Conservation (phyloP, 2,888 invertebrate genomes). For the Euzophera pinguis region DNA sequence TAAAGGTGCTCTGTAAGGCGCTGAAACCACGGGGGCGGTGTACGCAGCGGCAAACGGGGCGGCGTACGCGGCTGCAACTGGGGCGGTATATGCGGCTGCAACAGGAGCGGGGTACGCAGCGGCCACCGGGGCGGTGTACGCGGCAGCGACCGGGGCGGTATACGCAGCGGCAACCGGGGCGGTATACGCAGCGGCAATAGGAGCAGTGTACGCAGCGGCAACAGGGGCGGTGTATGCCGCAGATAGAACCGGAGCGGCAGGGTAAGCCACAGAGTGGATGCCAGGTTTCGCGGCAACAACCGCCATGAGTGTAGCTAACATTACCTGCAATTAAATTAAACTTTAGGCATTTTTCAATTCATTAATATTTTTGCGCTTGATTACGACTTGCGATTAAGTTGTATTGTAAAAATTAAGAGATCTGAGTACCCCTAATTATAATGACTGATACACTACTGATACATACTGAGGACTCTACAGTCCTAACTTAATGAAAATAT, state of each 20-base stretch:
- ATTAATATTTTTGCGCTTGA: too few species aligned
- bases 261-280: slow-evolving; percentile 46
- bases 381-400: too few species aligned
- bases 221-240: slow-evolving; percentile 50
- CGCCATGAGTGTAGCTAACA: slow-evolving; percentile 57
- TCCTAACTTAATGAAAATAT: too few species aligned
- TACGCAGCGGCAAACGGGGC: slow-evolving; percentile 29
- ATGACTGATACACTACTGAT: too few species aligned
- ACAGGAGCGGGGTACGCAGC: slow-evolving; percentile 33
- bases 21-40: slow-evolving; percentile 16
- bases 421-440: too few species aligned
- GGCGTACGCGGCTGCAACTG: slow-evolving; percentile 27
- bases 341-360: too few species aligned
- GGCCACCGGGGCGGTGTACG: slow-evolving; percentile 31
- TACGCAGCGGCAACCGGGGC: slow-evolving; percentile 37
- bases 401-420: too few species aligned
- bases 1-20: slow-evolving; percentile 30
- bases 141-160: slow-evolving; percentile 32
- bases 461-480: too few species aligned
- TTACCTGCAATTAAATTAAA: slow-evolving; percentile 37
- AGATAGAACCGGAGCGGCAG: slow-evolving; percentile 38
- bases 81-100: slow-evolving; percentile 27
- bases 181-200: slow-evolving; percentile 51
- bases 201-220: slow-evolving; percentile 57
- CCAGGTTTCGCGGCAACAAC: slow-evolving; percentile 66